Base-by-base conservation (phyloP, 1,140 invertebrate genomes). In the Drosophila melanogaster region DNA sequence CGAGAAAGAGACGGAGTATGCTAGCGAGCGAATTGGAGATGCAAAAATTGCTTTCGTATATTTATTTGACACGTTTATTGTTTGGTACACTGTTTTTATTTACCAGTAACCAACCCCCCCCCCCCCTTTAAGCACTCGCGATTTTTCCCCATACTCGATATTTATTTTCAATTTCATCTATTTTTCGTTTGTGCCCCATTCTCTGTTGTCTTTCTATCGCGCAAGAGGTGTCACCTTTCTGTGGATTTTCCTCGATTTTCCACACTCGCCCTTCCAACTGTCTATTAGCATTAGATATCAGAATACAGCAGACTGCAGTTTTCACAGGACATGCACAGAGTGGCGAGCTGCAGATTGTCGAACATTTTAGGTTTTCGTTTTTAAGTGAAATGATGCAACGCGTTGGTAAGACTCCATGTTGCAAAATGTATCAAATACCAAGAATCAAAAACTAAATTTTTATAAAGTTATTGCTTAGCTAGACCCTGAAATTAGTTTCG, bases 101-200 rank as follows among this genome's bases (percentile, higher is more conserved):
- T 19, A 11, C 60, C 46, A 26, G 30, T 19, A 10, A 19, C 19
- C 43, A 44, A 1, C 17, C 41, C 5, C 7, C 22, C 7, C 1
- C 12, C n/a, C 33, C 1, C 0, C 2, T 0, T 3, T 15, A 17
- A 41, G 40, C n/a, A 44, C 10, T 19, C 3, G 15, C 24, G 19
- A 15, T 43, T 35, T 11, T 19, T 11, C 10, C 30, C 22, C 10
- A 30, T 30, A 17, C 61, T 66, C 47, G 30, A 58, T 76, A 75
- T 76, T 76, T 76, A 75, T 75, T 76, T 76, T 76, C 72, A 76
- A 76, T 76, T 76, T 51, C 60, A 53, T 66, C 53, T 66, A 75
- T 76, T 75, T 75, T 37, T 26, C 38, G 15, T 30, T 55, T 53
- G 40, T 55, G 14, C 33, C n/a, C 22, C 26, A 33, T 6, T 35